Evolutionary conservation across 2,888 invertebrate genomes (phyloP), one percentile per base, ranked within the genome.

Genomic region (Rotaria socialis): DNA sequence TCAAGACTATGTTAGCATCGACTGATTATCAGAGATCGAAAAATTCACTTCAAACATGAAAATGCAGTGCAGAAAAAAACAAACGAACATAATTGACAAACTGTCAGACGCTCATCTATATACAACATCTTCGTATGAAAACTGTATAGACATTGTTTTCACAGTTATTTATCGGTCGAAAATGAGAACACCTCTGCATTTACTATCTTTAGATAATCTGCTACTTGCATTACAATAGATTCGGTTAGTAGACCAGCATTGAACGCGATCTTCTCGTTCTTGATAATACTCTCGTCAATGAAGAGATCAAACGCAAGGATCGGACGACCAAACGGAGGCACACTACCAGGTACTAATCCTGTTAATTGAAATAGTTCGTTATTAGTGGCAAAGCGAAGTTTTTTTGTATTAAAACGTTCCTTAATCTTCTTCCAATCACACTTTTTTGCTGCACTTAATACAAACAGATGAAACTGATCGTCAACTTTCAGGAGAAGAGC

Each of bases 401-500:
- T 84, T 60, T 86, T 86, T 4, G n/a, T 41, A n/a, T 84, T 84
- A 0, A 86, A 60, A 19, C 80, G 19, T 16, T 56, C 84, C 58
- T 86, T 86, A 22, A 86, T 84, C 60, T 60, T 84, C 80, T 86
- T 86, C 10, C 55, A 84, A 56, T 86, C 55, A 16, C 52, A 43
- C 58, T 86, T 86, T 84, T 50, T 80, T 16, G 84, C 43, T 55
- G 86, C 86, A 60, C 84, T 84, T n/a, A 86, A 14, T 3, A 86
- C 86, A 86, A 86, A 86, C 22, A 86, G 52, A 84, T 60, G 47
- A 84, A 84, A 86, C 8, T 86, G 19, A 27, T 80, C 84, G 27
- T 86, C 86, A 27, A 84, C 27, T 84, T 86, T 86, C 86, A 86
- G 84, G 24, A 86, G 41, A 84, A 86, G 43, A 14, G 86, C 86